Evolutionary conservation across 2,113 vertebrate species (phyloP), one percentile per base, ranked within the genome.

Genomic region (Poecile atricapillus): DNA sequence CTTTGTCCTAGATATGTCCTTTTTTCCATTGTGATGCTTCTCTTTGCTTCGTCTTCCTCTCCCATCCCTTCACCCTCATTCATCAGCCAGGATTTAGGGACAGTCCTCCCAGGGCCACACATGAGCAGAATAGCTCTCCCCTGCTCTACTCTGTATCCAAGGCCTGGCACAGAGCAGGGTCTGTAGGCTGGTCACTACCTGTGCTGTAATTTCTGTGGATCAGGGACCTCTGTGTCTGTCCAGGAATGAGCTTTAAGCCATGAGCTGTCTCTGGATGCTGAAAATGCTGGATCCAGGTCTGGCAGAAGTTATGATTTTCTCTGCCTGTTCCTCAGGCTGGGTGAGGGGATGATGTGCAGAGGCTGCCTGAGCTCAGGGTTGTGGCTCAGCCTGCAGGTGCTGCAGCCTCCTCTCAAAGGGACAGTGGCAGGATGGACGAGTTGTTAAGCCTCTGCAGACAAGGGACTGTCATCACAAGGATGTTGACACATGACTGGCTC

Each of bases 361-460:
- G 16, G n/a, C 11, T 82, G 49, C 44, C 35, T 7, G 4, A 49
- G 76, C 2, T 0, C 37, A 27, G 1, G 4, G 2, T 0, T 31
- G 13, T 7, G 6, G 74, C 71, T 63, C 28, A 58, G 65, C 53
- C 19, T 50, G 35, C 74, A 88, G 89, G 83, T 74, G 53, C 25
- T n/a, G 10, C 52, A 84, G 73, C 52, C 30, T 92, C 21, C 67
- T 46, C 59, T 60, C 30, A 14, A 41, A 28, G 53, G 50, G 16
- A 20, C 77, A 83, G 69, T 19, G 60, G 56, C 47, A 68, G 56
- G n/a, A 31, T 6, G 35, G 27, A 83, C 0, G 13, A 47, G 43
- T 2, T n/a, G 41, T 28, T 80, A 65, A 95, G 52, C 77, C 58
- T 75, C 73, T 88, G 83, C 69, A 87, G 89, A 83, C 49, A 89